Conservation (phyloP, 92 coral and sea anemone genomes). For the Pocillopora meandrina region DNA sequence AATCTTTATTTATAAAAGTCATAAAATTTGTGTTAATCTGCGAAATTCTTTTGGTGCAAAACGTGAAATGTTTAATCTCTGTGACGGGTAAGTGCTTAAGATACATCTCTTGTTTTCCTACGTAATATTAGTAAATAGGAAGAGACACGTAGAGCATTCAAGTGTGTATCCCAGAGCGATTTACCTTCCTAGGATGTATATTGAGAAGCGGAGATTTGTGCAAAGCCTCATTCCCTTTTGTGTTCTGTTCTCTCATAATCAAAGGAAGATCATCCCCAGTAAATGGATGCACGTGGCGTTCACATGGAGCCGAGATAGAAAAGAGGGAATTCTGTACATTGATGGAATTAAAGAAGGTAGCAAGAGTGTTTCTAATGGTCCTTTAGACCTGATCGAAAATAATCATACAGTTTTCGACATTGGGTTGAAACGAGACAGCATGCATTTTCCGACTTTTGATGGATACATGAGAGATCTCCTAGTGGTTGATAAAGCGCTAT, state of each 20-base stretch:
- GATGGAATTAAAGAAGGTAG: background rate
- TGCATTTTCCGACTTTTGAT: background rate
- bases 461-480: conserved; percentile 31
- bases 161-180: too few relatives aligned
- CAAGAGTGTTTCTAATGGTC: background rate
- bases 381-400: conserved; percentile 1
- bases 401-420: conserved; percentile 29
- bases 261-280: background rate
- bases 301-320: conserved; percentile 23
- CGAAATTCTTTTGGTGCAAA: too few relatives aligned
- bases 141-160: too few relatives aligned
- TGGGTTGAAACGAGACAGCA: conserved; percentile 24
- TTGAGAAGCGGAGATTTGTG: too few relatives aligned
- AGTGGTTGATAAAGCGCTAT: conserved; percentile 13
- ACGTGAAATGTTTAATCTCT: too few relatives aligned
- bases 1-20: background rate
- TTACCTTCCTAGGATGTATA: too few relatives aligned
- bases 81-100: too few relatives aligned
- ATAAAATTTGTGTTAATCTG: background rate
- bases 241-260: background rate
- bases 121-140: too few relatives aligned
- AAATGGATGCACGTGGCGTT: conserved; percentile 26
- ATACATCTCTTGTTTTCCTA: too few relatives aligned
- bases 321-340: background rate
- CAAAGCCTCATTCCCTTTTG: too few relatives aligned